Base-by-base conservation (phyloP, 2,113 vertebrate genomes). In the Potamarius usumacintae region DNA sequence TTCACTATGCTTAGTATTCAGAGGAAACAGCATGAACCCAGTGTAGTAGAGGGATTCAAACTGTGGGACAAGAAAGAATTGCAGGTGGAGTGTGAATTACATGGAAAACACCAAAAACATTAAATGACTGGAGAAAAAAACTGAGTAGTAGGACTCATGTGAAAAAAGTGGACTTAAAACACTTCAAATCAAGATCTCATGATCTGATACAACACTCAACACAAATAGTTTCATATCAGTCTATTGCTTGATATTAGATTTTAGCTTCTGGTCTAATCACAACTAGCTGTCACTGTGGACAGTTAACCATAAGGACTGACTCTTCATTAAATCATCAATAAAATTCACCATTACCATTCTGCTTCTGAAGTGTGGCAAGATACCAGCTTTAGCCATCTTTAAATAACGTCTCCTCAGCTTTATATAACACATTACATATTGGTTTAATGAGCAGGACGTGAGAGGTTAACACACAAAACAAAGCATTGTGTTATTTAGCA, bases 361-460 rank as follows among this genome's bases (percentile, higher is more conserved):
- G 27, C 76, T 15, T 78, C 25, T 55, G n/a, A 50, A 52, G 2
- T 76, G 48, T 14, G 11, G 20, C 1, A 25, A 25, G 50, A 78
- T 14, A 18, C 52, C 76, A 78, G 76, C 76, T 55, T 50, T 78
- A 77, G 52, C n/a, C 25, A 27, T 79, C 76, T 79, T 55, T 55
- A 79, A 55, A 79, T 55, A 79, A 17, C 52, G 2, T 78, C 52
- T 53, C 50, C n/a, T 57, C 76, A 4, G 52, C 52, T 79, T 79
- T 55, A 27, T 55, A 30, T 79, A 79, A 55, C 52, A 27, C 76
- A 79, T 55, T 77, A 11, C 7, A 22, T 52, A 48, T 55, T n/a
- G 14, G 52, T 55, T 27, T 79, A 57, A 79, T 55, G 76, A 79
- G 25, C 55, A 57, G 55, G 25, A 55, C 17, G 52, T 55, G 76